These are phyloP conservation scores for Acholoe squamosa DNA, from an alignment of 2,888 invertebrate species.

Conservation along the genomic window DNA sequence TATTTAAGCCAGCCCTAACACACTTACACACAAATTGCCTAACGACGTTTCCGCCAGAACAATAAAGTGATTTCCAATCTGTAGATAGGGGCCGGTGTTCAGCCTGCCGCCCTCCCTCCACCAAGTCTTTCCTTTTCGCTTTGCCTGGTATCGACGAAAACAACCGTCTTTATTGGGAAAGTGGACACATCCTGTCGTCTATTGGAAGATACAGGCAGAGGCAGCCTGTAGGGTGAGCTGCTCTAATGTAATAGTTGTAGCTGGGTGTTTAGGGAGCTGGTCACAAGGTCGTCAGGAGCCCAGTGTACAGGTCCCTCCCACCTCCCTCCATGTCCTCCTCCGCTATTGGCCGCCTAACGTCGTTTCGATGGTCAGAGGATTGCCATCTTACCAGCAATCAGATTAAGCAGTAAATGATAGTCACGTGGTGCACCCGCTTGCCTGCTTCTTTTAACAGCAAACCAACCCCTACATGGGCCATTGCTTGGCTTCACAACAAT, in stretches of 20 bases:
- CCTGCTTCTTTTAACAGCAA: neutral
- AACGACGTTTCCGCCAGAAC: slow-evolving; percentile 13
- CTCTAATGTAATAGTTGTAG: slow-evolving; percentile 37
- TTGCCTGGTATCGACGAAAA: neutral
- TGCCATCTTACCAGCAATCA: slow-evolving; percentile 31
- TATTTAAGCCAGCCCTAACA: neutral
- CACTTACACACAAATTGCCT: slow-evolving; percentile 14
- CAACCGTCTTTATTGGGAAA: slow-evolving; percentile 9
- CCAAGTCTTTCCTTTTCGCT: neutral
- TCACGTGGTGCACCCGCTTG: neutral
- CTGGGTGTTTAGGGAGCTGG: slow-evolving; percentile 13
- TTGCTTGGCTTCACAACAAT: neutral
- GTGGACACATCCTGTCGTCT: slow-evolving; percentile 3
- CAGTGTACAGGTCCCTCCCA: neutral
- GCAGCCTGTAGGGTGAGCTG: neutral
- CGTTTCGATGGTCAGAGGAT: neutral
- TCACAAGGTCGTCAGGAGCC: neutral
- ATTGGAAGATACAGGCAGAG: neutral
- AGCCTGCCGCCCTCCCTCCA: neutral
- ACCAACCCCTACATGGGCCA: neutral
- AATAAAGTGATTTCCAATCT: slow-evolving; percentile 7
- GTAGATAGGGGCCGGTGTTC: neutral
- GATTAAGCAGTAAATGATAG: slow-evolving; percentile 42
- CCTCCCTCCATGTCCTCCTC: neutral
- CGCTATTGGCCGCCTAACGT: neutral